Evolutionary conservation across 2,113 vertebrate species (phyloP).

Genomic region (Hystrix cristata): DNA sequence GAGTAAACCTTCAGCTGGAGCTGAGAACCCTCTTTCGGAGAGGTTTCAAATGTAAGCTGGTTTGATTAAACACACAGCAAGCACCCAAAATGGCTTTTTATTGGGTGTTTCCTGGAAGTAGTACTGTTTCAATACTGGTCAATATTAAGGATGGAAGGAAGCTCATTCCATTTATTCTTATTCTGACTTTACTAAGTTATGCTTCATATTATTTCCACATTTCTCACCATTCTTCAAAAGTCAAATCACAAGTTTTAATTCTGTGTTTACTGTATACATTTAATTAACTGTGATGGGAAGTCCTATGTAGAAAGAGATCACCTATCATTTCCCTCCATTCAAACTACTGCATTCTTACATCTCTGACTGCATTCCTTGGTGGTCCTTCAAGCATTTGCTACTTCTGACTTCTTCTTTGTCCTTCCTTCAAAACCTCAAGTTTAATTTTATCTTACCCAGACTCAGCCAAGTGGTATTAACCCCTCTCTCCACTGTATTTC

Average conservation of each 20-base stretch:
- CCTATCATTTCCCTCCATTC: no score
- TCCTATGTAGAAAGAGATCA: background rate
- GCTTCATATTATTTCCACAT: background rate
- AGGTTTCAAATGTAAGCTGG: background rate
- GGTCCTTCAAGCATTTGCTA: background rate
- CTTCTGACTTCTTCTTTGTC: background rate
- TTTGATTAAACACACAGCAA: background rate
- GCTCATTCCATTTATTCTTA: background rate
- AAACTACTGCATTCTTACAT: background rate
- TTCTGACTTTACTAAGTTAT: constrained; percentile 21
- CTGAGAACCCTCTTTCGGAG: background rate
- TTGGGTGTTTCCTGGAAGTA: background rate
- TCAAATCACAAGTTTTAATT: background rate
- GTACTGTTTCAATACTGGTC: background rate
- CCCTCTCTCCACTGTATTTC: background rate
- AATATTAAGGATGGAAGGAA: background rate
- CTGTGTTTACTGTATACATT: background rate
- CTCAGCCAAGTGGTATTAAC: background rate
- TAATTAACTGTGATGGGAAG: background rate
- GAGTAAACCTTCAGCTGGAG: background rate
- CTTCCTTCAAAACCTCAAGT: constrained; percentile 34
- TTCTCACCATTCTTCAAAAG: constrained; percentile 12
- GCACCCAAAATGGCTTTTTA: background rate
- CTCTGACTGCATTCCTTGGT: background rate
- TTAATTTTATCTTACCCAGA: background rate